A percentile compares a stretch with the other conserved stretches of the same genome.
phyloP scores from a whole-genome alignment of 92 coral and sea anemone species.

The Phenganax subtilis region DNA sequence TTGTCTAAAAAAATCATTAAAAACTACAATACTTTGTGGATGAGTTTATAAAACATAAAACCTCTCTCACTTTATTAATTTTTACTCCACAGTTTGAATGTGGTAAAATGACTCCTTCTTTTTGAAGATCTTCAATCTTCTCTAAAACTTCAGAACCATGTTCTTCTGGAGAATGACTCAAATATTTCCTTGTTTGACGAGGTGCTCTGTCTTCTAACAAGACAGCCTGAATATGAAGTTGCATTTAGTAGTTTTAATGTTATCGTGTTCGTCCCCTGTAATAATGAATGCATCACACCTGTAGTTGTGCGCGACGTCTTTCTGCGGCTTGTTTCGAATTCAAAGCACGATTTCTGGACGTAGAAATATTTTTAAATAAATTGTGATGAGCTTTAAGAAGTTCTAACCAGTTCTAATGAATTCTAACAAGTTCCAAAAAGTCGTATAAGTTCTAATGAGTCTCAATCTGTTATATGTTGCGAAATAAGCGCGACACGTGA shows the following conservation, averaged over 20 bases:
- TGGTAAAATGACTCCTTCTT: constrained; percentile 58
- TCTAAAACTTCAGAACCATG: constrained; percentile 44
- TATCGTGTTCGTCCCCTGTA: not conserved
- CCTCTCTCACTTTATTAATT: constrained; percentile 58
- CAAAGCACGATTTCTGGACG: constrained; percentile 49
- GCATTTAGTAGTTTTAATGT: not conserved
- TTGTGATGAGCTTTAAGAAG: not conserved
- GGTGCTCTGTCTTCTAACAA: constrained; percentile 14
- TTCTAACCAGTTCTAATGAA: not conserved
- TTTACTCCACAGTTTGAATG: constrained; percentile 53
- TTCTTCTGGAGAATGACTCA: constrained; percentile 29
- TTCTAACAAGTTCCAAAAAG: not conserved
- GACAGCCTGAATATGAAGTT: constrained; percentile 3
- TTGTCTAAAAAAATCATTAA: not conserved
- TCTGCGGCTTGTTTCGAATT: constrained; percentile 79
- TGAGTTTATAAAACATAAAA: not conserved
- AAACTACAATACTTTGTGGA: constrained; percentile 10
- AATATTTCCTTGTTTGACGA: not conserved
- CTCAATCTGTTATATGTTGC: too few species aligned
- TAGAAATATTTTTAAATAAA: not conserved
- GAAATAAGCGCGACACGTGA: too few species aligned
- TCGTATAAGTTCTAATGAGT: too few species aligned
- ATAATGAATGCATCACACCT: constrained; percentile 36
- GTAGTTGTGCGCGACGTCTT: constrained; percentile 83
- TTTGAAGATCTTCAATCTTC: constrained; percentile 64